Conservation (phyloP, 2,797 vertebrate genomes). For the Epinephelus malabaricus region DNA sequence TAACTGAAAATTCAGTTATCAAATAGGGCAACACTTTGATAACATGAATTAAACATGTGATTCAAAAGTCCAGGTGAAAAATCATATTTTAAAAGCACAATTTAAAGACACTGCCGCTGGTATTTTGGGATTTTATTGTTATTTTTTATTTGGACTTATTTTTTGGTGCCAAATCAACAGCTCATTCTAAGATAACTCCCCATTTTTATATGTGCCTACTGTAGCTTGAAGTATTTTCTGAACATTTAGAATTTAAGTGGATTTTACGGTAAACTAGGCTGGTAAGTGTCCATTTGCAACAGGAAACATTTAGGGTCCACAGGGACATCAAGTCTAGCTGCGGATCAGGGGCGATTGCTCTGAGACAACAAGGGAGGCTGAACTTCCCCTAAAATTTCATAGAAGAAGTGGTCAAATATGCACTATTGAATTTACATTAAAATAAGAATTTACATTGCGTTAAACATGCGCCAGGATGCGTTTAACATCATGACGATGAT, state of each 20-base stretch:
- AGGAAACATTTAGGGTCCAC: neutral
- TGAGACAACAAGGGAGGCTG: too few species aligned
- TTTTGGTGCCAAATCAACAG: neutral
- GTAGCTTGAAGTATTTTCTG: neutral
- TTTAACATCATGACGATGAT: too few species aligned
- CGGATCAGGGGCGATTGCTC: too few species aligned
- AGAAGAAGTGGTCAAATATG: too few species aligned
- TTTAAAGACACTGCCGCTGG: neutral
- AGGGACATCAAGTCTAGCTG: neutral
- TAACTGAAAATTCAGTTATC: neutral
- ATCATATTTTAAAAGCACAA: neutral
- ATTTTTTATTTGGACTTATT: neutral
- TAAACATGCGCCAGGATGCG: too few species aligned
- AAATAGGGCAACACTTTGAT: neutral
- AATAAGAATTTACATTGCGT: too few species aligned
- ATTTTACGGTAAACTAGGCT: neutral
- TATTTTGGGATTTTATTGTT: neutral
- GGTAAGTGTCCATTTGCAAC: too few species aligned
- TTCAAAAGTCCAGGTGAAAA: neutral
- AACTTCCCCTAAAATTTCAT: too few species aligned
- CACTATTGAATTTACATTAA: too few species aligned
- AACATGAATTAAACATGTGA: too few species aligned
- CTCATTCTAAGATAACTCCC: neutral
- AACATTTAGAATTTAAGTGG: neutral
- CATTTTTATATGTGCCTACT: neutral